Conservation (phyloP, 2,113 vertebrate genomes). For the Poeciliopsis occidentalis region DNA sequence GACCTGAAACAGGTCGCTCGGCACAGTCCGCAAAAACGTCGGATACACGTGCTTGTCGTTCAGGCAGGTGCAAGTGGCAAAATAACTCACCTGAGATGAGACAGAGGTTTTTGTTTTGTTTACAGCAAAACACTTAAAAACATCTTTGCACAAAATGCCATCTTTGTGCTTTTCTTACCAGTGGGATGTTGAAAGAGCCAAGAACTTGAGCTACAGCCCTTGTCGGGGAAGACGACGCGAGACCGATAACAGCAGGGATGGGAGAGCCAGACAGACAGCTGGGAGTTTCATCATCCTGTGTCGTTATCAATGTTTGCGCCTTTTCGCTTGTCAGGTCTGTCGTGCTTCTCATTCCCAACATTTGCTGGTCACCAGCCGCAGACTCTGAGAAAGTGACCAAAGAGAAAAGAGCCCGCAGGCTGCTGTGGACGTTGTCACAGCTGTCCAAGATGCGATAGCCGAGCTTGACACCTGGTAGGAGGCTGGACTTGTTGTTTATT, state of each 20-base stretch:
- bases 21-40: conserved; percentile 79
- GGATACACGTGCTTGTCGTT: conserved; percentile 75
- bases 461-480: conserved; percentile 73
- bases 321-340: not conserved
- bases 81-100: conserved; percentile 77
- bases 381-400: conserved; percentile 53
- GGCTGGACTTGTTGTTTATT: conserved; percentile 70
- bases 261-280: conserved; percentile 64
- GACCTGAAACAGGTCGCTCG: conserved; percentile 80
- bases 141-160: not conserved
- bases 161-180: conserved; percentile 61
- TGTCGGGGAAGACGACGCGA: conserved; percentile 79
- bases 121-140: not conserved
- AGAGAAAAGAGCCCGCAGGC: conserved; percentile 65
- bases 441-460: conserved; percentile 77
- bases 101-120: not conserved
- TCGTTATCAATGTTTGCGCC: not conserved
- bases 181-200: conserved; percentile 73
- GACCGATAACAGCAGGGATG: conserved; percentile 76
- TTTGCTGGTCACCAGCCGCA: not conserved
- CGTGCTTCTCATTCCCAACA: not conserved
- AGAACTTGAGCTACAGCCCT: conserved; percentile 76
- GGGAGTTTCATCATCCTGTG: conserved; percentile 4
- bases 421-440: conserved; percentile 75
- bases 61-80: conserved; percentile 78